Evolutionary conservation across 2,888 invertebrate species (phyloP), one percentile per base, ranked within the genome.

Genomic region (Cenopis cana): DNA sequence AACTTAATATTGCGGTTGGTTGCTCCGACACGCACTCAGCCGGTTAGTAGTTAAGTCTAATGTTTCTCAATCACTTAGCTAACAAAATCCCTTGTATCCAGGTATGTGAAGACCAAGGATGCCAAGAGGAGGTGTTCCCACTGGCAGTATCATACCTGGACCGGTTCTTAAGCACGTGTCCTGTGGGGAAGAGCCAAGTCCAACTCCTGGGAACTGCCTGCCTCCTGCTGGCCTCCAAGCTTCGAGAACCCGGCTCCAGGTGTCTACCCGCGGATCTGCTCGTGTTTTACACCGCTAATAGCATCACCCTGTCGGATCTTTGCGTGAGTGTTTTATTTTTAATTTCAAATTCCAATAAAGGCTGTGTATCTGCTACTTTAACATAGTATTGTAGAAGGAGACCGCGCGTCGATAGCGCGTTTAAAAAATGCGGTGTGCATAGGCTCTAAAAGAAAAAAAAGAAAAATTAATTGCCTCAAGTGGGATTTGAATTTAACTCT

Each of bases 71-170:
- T 33, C 33, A 33, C 33, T 36, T 49, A n/a, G 41, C 59, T 68
- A 70, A 57, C 12, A n/a, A 11, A 55, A 72, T 71, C 41, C 41
- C 73, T 77, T 76, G 69, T 77, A 93, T 90, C 59, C 94, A 98
- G 98, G 98, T 99, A 79, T 98, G 98, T 93, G 98, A 98, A 86
- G 98, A 98, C 86, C 97, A 98, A 86, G 95, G 96, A 81, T 97
- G 98, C 86, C 98, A 98, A 90, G 97, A 98, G 85, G 98, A 98
- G 87, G 98, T 99, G 76, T 98, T 98, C 87, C 96, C 97, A 57
- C 94, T 99, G 85, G 97, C 99, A 68, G 96, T 98, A 89, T 97
- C 97, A 87, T 98, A 97, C 92, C 94, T 99, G 95, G 99, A 99
- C 94, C 95, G 99, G 86, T 98, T 98, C 94, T 95, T 99, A 81